Base-by-base conservation (phyloP, 2,797 vertebrate species). In the Pangasius djambal region DNA sequence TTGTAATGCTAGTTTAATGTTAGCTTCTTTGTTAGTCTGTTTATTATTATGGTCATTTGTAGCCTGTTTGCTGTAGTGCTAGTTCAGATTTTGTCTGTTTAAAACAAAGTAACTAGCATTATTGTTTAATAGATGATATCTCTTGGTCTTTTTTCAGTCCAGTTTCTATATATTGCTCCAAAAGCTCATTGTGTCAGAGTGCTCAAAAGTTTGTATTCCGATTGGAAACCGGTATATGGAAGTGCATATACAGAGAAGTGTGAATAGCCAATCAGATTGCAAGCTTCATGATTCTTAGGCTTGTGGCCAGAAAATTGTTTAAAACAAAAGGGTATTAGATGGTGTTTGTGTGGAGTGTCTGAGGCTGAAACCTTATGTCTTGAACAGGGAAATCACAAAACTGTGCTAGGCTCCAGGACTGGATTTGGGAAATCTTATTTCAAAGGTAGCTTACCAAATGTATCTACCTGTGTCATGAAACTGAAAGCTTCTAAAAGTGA, bases 401-500 rank as follows among this genome's bases (percentile, higher is more conserved):
- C 34, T 44, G 81, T 65, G 37, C 34, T 16, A 44, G 1, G 22
- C 25, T 65, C 59, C 59, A 65, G 59, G 59, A 83, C 44, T 20
- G 20, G 50, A 57, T 34, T 81, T 37, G n/a, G 18, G n/a, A 34
- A 83, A 83, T 83, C 31, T 7, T 84, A 31, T 63, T 83, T 83
- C 6, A 20, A 81, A 67, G 40, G 28, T 44, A n/a, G 18, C 10
- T 40, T 83, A 25, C 22, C 2, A 12, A 83, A 61, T 40, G 22
- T 18, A 61, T 61, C 18, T 63, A 63, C 81, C 22, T 25, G 37
- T 65, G 55, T 83, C 81, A 40, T 20, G 22, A 63, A 83, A 37
- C 37, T 65, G 82, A 48, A 83, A 16, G 15, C 8, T 50, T 63
- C 37, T 63, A 83, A 65, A 50, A 31, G 15, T 65, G 81, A 83